Conservation (phyloP, 2,797 vertebrate genomes). For the Catharus ustulatus region DNA sequence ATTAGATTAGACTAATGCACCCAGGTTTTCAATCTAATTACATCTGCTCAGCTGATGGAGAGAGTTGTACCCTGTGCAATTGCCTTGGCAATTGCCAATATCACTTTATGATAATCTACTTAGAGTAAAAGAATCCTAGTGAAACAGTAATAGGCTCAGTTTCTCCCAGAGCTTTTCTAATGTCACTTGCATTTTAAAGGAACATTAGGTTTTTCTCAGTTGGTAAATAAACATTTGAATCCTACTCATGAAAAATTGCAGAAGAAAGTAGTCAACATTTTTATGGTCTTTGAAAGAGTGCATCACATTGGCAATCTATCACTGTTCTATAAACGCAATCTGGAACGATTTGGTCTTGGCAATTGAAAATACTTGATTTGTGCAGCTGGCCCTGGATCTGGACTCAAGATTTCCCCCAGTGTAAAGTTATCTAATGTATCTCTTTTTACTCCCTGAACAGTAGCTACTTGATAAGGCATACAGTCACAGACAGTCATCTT, state of each 20-base stretch:
- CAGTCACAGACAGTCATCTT: neutral
- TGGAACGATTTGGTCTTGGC: neutral
- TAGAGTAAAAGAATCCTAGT: slow-evolving; percentile 19
- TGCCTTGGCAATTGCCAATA: slow-evolving; percentile 30
- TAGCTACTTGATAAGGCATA: neutral
- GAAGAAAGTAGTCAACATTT: neutral
- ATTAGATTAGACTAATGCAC: slow-evolving; percentile 61
- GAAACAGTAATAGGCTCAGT: neutral
- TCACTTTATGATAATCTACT: slow-evolving; percentile 47
- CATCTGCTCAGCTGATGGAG: slow-evolving; percentile 18
- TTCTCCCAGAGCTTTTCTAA: slow-evolving; percentile 20
- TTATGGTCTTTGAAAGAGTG: neutral
- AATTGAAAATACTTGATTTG: neutral
- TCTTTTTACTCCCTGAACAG: neutral
- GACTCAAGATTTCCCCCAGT: neutral
- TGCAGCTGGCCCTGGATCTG: neutral
- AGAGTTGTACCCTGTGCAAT: slow-evolving; percentile 26
- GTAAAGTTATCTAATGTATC: neutral
- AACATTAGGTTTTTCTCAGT: neutral
- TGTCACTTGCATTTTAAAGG: neutral
- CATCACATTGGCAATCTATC: neutral
- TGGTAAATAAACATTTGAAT: neutral
- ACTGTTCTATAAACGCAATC: neutral
- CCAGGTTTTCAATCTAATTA: slow-evolving; percentile 60
- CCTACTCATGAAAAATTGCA: neutral